phyloP scores from a whole-genome alignment of 2,113 vertebrate species.

The Suncus etruscus region DNA sequence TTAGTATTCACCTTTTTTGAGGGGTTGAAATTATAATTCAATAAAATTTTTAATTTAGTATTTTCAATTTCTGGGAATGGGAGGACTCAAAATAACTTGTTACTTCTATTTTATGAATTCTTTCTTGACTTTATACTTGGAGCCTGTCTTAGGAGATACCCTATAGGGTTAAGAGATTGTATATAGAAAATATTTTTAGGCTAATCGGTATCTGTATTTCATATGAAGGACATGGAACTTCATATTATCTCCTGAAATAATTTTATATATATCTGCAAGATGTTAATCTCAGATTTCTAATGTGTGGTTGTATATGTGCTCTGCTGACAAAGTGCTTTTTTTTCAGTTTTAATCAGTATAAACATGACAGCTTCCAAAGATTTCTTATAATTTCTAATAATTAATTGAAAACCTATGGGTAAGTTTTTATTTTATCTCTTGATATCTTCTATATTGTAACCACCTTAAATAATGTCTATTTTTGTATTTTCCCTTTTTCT shows the following conservation, averaged over 20 bases:
- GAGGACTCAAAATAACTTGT: constrained; percentile 5
- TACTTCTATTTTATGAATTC: constrained; percentile 29
- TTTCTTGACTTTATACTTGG: too few species aligned
- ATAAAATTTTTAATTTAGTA: constrained; percentile 38
- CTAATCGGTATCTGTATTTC: not conserved
- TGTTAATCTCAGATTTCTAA: not conserved
- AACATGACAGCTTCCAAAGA: not conserved
- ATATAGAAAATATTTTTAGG: not conserved
- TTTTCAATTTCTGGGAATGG: constrained; percentile 33
- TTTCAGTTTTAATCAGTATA: not conserved
- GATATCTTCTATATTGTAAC: not conserved
- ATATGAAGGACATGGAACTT: not conserved
- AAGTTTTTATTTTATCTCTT: constrained; percentile 49
- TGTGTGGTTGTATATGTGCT: not conserved
- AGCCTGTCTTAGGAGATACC: not conserved
- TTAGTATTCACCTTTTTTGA: constrained; percentile 20
- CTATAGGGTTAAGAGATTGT: not conserved
- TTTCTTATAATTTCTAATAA: constrained; percentile 26
- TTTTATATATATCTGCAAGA: not conserved
- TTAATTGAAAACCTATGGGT: constrained; percentile 14
- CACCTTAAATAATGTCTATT: not conserved
- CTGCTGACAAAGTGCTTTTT: constrained; percentile 22
- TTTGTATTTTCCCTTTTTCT: constrained; percentile 47
- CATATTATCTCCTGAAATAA: constrained; percentile 26
- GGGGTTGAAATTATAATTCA: not conserved